A percentile compares a stretch with the other conserved stretches of the same genome.
phyloP scores from a whole-genome alignment of 2,113 vertebrate genomes.

The Mobula hypostoma region DNA sequence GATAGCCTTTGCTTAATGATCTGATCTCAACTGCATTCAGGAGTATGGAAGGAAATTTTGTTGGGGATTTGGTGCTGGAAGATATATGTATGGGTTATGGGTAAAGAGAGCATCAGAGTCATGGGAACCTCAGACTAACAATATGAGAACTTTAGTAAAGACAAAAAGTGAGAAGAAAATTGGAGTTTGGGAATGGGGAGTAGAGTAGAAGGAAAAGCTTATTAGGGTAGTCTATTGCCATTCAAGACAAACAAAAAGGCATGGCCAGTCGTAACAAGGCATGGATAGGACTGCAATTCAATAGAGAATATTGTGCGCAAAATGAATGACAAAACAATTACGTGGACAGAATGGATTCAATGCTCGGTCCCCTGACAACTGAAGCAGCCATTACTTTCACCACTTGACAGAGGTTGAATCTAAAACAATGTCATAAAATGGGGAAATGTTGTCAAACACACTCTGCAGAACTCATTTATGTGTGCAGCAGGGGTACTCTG shows the following conservation, averaged over 20 bases:
- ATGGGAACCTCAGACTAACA: background rate
- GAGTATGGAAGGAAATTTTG: background rate
- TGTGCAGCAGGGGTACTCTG: background rate
- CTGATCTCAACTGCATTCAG: background rate
- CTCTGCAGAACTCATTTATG: background rate
- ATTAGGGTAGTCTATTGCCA: background rate
- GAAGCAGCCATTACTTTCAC: background rate
- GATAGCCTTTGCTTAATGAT: background rate
- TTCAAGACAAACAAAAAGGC: background rate
- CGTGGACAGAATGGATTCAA: constrained; percentile 1
- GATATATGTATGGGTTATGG: background rate
- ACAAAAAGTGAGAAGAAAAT: background rate
- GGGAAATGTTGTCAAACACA: background rate
- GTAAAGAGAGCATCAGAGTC: background rate
- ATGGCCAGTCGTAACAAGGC: background rate
- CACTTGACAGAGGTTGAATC: background rate
- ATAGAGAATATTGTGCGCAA: background rate
- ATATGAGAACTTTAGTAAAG: background rate
- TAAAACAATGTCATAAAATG: background rate
- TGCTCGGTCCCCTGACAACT: background rate
- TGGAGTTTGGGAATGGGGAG: background rate
- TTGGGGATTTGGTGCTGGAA: background rate
- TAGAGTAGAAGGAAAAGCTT: too few relatives aligned
- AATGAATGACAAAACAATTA: background rate
- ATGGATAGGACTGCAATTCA: background rate